These are phyloP conservation scores for Vireo altiloquus DNA, from an alignment of 2,113 vertebrate genomes.

Conservation along the genomic window DNA sequence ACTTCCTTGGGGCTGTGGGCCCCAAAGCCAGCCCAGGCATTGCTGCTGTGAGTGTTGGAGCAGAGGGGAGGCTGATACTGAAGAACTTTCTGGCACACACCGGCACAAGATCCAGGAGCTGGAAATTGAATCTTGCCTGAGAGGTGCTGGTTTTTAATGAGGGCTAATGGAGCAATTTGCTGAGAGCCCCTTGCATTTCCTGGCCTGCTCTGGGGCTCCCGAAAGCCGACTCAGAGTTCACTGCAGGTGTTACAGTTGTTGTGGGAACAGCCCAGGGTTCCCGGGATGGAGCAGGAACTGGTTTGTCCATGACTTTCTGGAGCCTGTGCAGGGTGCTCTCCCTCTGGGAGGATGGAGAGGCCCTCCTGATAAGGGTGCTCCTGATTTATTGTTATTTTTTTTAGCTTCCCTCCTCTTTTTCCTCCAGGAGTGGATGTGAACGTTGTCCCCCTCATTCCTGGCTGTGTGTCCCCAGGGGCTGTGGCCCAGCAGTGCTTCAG, in stretches of 20 bases:
- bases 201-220: neutral
- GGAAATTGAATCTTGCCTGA: neutral
- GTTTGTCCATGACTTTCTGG: neutral
- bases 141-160: neutral
- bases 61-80: neutral
- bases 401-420: neutral
- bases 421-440: rapidly evolving
- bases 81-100: neutral
- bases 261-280: rapidly evolving
- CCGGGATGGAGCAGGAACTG: rapidly evolving
- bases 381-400: neutral
- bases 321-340: neutral
- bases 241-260: rapidly evolving
- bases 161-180: neutral
- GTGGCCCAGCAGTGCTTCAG: neutral
- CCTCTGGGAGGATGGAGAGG: neutral
- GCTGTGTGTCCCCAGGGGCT: rapidly evolving
- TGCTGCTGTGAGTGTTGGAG: neutral
- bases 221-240: neutral
- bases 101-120: neutral
- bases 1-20: neutral
- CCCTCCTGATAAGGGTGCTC: neutral
- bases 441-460: rapidly evolving
- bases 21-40: rapidly evolving
- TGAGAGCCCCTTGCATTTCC: neutral